A percentile compares a stretch with the other conserved stretches of the same genome.
These are phyloP conservation scores for Limnodromus scolopaceus DNA, from an alignment of 2,797 vertebrate genomes.

Conservation along the genomic window DNA sequence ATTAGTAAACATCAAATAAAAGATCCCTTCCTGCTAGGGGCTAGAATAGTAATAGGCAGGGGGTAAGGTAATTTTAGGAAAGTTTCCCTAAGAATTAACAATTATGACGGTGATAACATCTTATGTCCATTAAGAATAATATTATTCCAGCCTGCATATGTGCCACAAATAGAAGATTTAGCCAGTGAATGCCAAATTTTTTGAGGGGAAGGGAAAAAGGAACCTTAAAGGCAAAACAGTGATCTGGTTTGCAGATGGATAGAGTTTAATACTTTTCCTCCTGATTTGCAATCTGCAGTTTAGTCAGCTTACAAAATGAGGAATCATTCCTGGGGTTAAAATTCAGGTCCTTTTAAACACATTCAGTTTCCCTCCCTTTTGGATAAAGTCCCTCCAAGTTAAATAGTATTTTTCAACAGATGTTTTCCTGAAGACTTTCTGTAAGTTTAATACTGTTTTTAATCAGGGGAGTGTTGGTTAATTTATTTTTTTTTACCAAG, in stretches of 20 bases:
- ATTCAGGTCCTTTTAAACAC: not conserved
- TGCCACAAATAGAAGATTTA: not conserved
- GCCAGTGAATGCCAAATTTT: not conserved
- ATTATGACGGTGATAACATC: not conserved
- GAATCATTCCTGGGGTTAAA: constrained; percentile 13
- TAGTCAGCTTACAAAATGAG: not conserved
- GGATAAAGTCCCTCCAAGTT: not conserved
- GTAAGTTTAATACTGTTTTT: not conserved
- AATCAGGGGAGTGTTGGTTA: constrained; percentile 24
- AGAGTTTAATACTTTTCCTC: not conserved
- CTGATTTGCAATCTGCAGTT: not conserved
- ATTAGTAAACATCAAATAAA: constrained; percentile 50
- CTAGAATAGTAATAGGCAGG: not conserved
- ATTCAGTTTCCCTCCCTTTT: not conserved
- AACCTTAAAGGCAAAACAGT: not conserved
- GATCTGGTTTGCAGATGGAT: not conserved
- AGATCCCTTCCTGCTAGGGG: not conserved
- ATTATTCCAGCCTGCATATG: not conserved
- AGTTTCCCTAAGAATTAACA: constrained; percentile 2
- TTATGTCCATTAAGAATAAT: not conserved
- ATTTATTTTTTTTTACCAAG: constrained; percentile 51
- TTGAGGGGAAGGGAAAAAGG: not conserved
- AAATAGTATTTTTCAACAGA: not conserved
- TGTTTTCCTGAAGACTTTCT: not conserved
- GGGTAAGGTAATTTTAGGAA: not conserved